Conservation (phyloP, 2,113 vertebrate species). For the Triplophysa siluroides region DNA sequence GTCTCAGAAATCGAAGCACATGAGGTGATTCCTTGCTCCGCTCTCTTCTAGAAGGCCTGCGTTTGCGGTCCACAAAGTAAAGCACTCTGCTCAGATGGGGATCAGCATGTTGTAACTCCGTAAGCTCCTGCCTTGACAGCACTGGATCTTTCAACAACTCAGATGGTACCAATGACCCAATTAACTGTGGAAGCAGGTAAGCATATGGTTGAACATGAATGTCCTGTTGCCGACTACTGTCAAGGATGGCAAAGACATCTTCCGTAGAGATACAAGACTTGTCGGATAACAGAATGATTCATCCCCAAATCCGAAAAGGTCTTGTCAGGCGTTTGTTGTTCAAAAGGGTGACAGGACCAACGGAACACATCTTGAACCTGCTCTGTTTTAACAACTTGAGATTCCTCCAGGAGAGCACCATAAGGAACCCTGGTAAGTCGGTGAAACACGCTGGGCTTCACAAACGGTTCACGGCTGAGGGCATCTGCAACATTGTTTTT, state of each 20-base stretch:
- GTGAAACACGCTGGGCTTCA: neutral
- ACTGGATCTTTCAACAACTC: neutral
- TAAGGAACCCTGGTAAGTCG: neutral
- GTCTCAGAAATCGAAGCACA: no score
- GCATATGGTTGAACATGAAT: neutral
- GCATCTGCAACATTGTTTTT: neutral
- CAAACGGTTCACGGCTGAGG: neutral
- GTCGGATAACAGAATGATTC: neutral
- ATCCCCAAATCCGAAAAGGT: neutral
- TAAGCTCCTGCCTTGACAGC: no score
- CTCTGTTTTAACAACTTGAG: neutral
- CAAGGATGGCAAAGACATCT: neutral
- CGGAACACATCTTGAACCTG: neutral
- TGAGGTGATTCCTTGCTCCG: no score
- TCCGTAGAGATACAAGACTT: neutral
- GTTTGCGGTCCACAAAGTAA: no score
- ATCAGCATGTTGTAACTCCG: no score
- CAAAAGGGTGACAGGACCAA: neutral
- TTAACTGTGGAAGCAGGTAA: neutral
- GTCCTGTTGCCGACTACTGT: neutral
- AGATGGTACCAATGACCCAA: neutral
- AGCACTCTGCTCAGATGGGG: no score
- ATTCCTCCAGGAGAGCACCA: slow-evolving; percentile 4
- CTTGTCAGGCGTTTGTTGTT: neutral
- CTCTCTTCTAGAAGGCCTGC: no score